These are phyloP conservation scores for Champsocephalus esox DNA, from an alignment of 2,797 vertebrate genomes.

Conservation along the genomic window DNA sequence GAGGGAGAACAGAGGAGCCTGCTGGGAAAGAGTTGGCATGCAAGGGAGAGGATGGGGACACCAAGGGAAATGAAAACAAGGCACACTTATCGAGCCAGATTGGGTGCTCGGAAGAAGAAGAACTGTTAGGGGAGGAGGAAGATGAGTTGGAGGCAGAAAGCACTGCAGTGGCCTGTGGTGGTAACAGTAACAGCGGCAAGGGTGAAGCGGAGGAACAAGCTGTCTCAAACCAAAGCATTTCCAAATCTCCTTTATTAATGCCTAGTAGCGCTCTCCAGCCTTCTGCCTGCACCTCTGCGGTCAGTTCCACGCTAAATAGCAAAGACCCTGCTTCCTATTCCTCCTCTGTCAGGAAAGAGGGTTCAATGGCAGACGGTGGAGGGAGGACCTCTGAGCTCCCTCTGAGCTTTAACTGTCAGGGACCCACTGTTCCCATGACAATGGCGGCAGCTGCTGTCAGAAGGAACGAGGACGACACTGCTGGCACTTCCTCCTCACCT, in stretches of 20 bases:
- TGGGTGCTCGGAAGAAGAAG: slow-evolving; percentile 82
- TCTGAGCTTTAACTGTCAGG: slow-evolving; percentile 99
- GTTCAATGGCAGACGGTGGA: slow-evolving; percentile 90
- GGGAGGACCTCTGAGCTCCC: slow-evolving; percentile 90
- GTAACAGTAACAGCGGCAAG: slow-evolving; percentile 87
- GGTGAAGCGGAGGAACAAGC: slow-evolving; percentile 92
- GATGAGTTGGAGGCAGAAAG: slow-evolving; percentile 91
- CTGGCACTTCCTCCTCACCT: slow-evolving; percentile 84
- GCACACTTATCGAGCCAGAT: slow-evolving; percentile 87
- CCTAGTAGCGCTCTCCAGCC: slow-evolving; percentile 98
- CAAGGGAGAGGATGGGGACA: slow-evolving; percentile 85
- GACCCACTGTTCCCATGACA: slow-evolving; percentile 79
- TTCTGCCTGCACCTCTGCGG: slow-evolving; percentile 89
- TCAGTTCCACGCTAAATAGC: slow-evolving; percentile 87
- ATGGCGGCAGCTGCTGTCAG: slow-evolving; percentile 84
- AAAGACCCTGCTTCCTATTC: slow-evolving; percentile 92
- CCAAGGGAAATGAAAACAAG: slow-evolving; percentile 89
- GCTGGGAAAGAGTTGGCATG: slow-evolving; percentile 84
- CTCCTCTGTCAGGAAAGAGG: slow-evolving; percentile 93
- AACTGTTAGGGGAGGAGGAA: slow-evolving; percentile 88
- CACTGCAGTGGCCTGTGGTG: slow-evolving; percentile 86
- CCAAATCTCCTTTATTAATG: slow-evolving; percentile 99
- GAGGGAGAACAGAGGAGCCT: slow-evolving; percentile 87
- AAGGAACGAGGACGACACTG: slow-evolving; percentile 91
- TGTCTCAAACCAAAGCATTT: slow-evolving; percentile 99